Percentiles rank a stretch among this genome's conserved stretches.
Evolutionary conservation across 2,797 vertebrate genomes (phyloP).

Genomic region (Nothura maculosa): DNA sequence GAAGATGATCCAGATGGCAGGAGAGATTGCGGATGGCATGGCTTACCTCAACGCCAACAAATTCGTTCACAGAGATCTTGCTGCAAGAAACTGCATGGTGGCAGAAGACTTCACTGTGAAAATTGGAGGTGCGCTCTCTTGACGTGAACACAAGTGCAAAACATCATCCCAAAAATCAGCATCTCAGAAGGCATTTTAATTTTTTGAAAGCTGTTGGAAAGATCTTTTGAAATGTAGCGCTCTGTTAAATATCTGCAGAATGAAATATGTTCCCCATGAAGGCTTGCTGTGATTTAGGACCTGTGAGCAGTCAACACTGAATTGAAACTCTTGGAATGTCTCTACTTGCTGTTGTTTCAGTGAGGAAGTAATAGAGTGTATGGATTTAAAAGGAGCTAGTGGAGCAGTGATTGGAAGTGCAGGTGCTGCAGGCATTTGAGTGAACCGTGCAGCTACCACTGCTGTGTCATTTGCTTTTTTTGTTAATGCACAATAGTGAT

Average conservation of each 20-base stretch:
- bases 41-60: constrained; percentile 99
- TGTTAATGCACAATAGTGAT: not conserved
- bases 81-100: constrained; percentile 99
- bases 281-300: constrained; percentile 3
- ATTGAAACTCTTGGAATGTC: constrained; percentile 28
- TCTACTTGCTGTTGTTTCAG: constrained; percentile 3
- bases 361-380: not conserved
- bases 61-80: constrained; percentile 97
- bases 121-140: constrained; percentile 91
- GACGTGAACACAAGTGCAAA: not conserved
- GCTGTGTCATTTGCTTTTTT: not conserved
- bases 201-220: not conserved
- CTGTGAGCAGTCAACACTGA: not conserved
- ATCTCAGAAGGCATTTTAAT: not conserved
- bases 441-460: not conserved
- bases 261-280: not conserved
- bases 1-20: constrained; percentile 99
- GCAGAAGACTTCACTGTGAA: constrained; percentile 98
- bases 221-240: not conserved
- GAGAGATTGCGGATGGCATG: constrained; percentile 98
- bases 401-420: not conserved
- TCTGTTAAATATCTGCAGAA: not conserved
- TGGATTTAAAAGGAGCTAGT: not conserved
- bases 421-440: constrained; percentile 35
- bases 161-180: not conserved